phyloP scores from a whole-genome alignment of 2,888 invertebrate genomes.

The Teleogryllus oceanicus region DNA sequence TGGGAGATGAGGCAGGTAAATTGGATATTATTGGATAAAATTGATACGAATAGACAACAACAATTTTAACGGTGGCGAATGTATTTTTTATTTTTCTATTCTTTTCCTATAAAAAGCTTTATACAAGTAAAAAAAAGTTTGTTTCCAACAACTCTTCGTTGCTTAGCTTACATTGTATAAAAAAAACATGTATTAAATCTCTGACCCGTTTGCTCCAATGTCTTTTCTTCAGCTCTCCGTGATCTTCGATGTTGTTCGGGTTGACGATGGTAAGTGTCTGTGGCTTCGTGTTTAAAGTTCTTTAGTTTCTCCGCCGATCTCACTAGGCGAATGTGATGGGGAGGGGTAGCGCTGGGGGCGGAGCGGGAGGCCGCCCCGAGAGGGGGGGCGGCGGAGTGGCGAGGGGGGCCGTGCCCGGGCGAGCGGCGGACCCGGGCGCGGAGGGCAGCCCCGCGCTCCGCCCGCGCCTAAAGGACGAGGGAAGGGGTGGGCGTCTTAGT shows the following conservation, averaged over 20 bases:
- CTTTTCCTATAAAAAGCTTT: slow-evolving; percentile 51
- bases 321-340: neutral
- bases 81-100: slow-evolving; percentile 50
- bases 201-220: slow-evolving; percentile 18
- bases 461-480: neutral
- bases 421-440: slow-evolving; percentile 18
- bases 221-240: neutral
- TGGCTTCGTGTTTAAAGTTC: slow-evolving; percentile 7
- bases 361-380: neutral
- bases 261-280: slow-evolving; percentile 1
- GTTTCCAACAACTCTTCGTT: slow-evolving; percentile 3
- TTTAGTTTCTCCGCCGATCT: neutral
- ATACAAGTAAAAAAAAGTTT: slow-evolving; percentile 45
- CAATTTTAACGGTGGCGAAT: slow-evolving; percentile 50
- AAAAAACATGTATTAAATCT: slow-evolving; percentile 18
- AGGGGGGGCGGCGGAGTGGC: neutral
- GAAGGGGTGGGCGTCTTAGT: neutral
- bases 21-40: no score
- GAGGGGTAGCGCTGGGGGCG: neutral
- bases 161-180: slow-evolving; percentile 2
- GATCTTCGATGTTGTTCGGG: slow-evolving; percentile 23
- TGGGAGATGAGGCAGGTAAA: no score
- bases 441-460: slow-evolving; percentile 19
- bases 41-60: neutral
- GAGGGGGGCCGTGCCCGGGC: neutral